phyloP scores from a whole-genome alignment of 2,888 invertebrate genomes.

The Shargacucullia verbasci region DNA sequence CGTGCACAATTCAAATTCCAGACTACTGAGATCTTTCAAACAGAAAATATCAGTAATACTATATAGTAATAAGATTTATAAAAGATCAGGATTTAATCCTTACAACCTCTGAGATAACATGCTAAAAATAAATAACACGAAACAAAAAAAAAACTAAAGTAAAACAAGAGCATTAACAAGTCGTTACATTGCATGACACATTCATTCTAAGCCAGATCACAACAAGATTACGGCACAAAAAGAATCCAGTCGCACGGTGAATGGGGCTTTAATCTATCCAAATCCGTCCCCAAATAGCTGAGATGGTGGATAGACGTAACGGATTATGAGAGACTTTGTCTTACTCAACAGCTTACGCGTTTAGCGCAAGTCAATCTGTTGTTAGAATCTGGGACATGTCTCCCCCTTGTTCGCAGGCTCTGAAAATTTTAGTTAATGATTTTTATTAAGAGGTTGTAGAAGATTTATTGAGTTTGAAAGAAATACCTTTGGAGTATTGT shows the following conservation, averaged over 20 bases:
- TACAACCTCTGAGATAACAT: no score
- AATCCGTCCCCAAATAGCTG: constrained; percentile 76
- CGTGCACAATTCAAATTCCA: no score
- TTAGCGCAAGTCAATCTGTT: constrained; percentile 67
- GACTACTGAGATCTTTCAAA: no score
- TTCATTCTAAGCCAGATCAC: constrained; percentile 40
- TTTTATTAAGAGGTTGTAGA: constrained; percentile 38
- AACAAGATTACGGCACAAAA: constrained; percentile 59
- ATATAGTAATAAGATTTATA: no score
- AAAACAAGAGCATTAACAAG: constrained; percentile 45
- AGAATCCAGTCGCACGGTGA: constrained; percentile 58
- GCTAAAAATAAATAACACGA: background rate
- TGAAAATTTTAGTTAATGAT: constrained; percentile 48
- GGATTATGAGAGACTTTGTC: constrained; percentile 78
- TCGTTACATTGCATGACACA: constrained; percentile 34
- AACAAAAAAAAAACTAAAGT: constrained; percentile 22
- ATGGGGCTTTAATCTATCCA: constrained; percentile 71
- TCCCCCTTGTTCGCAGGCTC: constrained; percentile 55
- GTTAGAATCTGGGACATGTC: constrained; percentile 48
- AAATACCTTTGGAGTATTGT: no score
- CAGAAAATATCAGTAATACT: no score
- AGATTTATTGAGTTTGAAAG: background rate
- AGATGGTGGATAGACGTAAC: constrained; percentile 67
- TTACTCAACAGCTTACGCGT: constrained; percentile 75
- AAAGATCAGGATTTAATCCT: no score